Evolutionary conservation across 2,888 invertebrate species (phyloP), one percentile per base, ranked within the genome.

Genomic region (Galerucella nymphaeae): DNA sequence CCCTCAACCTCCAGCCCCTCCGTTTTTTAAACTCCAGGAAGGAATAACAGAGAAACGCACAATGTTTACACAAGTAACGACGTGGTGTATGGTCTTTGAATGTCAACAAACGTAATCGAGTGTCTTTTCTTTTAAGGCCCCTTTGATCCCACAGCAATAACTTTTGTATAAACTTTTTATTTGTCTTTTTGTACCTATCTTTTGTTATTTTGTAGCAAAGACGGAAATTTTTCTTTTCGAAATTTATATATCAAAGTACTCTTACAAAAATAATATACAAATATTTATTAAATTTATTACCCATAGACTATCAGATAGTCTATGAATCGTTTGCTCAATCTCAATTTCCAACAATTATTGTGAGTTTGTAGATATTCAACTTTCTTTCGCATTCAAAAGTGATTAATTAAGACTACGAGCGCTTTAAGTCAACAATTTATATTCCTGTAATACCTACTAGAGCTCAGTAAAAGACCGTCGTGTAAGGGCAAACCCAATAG

Each of bases 111-210:
- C 30, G 23, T 58, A 58, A 58, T 58, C 58, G 58, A 58, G 58
- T 58, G 58, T 58, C 58, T 58, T 58, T 58, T 58, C 30, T 58
- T 58, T 58, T 58, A 58, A 58, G n/a, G 58, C 58, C 30, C n/a
- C 58, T 58, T 58, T 58, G 58, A 58, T 58, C 58, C 58, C 58
- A n/a, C n/a, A 58, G 30, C 58, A 58, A 58, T 58, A 58, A 58
- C 23, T 23, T 58, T 58, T 30, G 58, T 58, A 58, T 30, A 20
- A 30, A 30, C 58, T 58, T 23, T 55, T 58, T 58, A 30, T 58
- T 30, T 58, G 10, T 58, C 58, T 58, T n/a, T 23, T 13, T 58
- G 11, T 58, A 30, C 30, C 53, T 18, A 18, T 2, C 50, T n/a
- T 18, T 53, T 53, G 50, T 53, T 10, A 18, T 53, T 18, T 53